phyloP scores from a whole-genome alignment of 1,140 invertebrate genomes.

The Heliconius hewitsoni region DNA sequence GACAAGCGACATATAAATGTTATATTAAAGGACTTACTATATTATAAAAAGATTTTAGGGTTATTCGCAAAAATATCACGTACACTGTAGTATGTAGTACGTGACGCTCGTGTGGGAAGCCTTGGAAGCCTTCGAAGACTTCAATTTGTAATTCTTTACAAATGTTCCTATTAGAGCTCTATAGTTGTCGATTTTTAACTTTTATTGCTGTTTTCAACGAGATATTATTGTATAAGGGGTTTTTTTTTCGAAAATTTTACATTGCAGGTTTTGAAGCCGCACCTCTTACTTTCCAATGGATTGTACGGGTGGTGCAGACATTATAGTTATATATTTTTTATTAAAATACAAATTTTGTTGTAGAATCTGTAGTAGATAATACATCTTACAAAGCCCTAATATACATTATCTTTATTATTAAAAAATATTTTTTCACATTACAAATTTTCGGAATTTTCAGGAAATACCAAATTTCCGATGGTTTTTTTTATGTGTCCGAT shows the following conservation, averaged over 20 bases:
- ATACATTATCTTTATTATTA: too few relatives aligned
- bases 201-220: background rate
- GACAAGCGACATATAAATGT: background rate
- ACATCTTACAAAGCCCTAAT: too few relatives aligned
- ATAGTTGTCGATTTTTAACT: background rate
- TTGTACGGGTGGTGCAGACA: too few relatives aligned
- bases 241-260: background rate
- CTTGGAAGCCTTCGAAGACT: conserved; percentile 7
- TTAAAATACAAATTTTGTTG: too few relatives aligned
- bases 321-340: too few relatives aligned
- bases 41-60: background rate
- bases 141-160: conserved; percentile 2
- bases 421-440: too few relatives aligned
- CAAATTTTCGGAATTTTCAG: too few relatives aligned
- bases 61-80: conserved; percentile 11
- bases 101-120: background rate
- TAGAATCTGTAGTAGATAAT: too few relatives aligned
- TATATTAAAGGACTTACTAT: background rate
- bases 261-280: too few relatives aligned
- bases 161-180: background rate
- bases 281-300: too few relatives aligned
- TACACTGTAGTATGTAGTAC: background rate
- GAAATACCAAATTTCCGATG: too few relatives aligned
- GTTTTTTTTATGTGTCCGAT: too few relatives aligned
- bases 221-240: background rate